Conservation (phyloP, 1,140 invertebrate species). For the Macrosteles quadrilineatus region DNA sequence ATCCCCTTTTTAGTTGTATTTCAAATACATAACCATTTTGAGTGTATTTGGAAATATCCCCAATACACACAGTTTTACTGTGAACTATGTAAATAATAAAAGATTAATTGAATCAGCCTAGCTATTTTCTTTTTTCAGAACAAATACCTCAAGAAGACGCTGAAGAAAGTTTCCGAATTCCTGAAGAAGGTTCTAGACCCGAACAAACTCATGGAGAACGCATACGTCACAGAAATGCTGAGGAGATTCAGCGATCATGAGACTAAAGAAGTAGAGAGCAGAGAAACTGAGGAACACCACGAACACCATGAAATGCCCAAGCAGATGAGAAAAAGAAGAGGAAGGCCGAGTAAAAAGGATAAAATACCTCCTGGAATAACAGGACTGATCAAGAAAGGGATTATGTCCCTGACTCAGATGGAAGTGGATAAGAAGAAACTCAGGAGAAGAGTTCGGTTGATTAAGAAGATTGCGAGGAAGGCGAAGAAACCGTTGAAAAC, state of each 20-base stretch:
- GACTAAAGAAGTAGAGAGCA: not conserved
- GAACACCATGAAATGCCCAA: not conserved
- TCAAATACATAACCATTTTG: too few species aligned
- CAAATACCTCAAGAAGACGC: not conserved
- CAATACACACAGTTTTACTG: too few species aligned
- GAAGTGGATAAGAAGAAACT: conserved; percentile 18
- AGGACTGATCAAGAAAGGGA: conserved; percentile 14
- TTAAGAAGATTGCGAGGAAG: conserved; percentile 19
- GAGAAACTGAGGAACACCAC: conserved; percentile 1
- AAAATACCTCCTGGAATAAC: not conserved
- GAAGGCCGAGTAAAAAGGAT: not conserved
- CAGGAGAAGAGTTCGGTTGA: conserved; percentile 6
- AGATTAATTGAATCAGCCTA: too few species aligned
- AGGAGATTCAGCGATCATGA: conserved; percentile 20
- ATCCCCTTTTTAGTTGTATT: too few species aligned
- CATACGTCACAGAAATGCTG: not conserved
- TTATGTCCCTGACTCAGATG: not conserved
- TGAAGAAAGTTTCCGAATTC: not conserved
- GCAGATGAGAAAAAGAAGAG: not conserved
- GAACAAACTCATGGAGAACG: conserved; percentile 1
- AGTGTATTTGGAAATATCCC: too few species aligned
- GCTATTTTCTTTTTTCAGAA: too few species aligned
- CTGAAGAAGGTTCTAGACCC: conserved; percentile 8
- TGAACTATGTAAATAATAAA: too few species aligned
- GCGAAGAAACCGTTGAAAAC: conserved; percentile 19